Evolutionary conservation across 2,888 invertebrate species (phyloP), one percentile per base, ranked within the genome.

Genomic region (Syrphus vitripennis): DNA sequence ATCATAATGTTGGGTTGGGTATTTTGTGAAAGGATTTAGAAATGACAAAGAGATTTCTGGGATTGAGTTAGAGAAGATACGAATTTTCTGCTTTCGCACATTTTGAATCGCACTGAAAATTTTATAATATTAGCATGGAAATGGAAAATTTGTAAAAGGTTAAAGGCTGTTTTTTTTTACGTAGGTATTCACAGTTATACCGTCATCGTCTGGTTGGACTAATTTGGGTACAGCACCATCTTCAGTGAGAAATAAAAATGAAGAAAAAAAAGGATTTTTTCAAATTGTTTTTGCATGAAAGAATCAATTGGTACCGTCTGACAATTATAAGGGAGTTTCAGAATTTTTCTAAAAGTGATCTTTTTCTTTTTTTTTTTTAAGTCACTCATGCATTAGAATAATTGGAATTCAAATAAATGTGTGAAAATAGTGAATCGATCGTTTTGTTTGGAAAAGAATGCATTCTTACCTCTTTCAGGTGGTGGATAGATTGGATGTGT

Each of bases 121-220:
- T 16, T 31, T 3, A 37, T 29, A 63, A 42, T 29, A 81, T 81
- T 81, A 81, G 81, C 81, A 76, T 81, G 61, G 69, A 70, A 76
- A 81, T 81, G 31, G 76, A 42, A 80, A 59, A 67, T 67, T 65
- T 65, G n/a, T 10, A 26, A 45, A 55, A 67, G n/a, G 63, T 29
- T 45, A 31, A 50, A 67, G n/a, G n/a, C n/a, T n/a, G n/a, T n/a
- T n/a, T n/a, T n/a, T n/a, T n/a, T n/a, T n/a, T n/a, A n/a, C n/a
- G n/a, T n/a, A 48, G 48, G 48, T 48, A 40, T 37, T 53, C 16
- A 40, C 40, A 29, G 24, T 26, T 50, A 6, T 21, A 4, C n/a
- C n/a, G n/a, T 34, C 10, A 3, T 42, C 37, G 12, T 67, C 24
- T 69, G 50, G 3, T 21, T 21, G 14, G 24, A 55, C 42, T 67